A percentile compares a stretch with the other conserved stretches of the same genome.
These are phyloP conservation scores for Daptonema setosum DNA, from an alignment of 2,888 invertebrate species.

Conservation along the genomic window DNA sequence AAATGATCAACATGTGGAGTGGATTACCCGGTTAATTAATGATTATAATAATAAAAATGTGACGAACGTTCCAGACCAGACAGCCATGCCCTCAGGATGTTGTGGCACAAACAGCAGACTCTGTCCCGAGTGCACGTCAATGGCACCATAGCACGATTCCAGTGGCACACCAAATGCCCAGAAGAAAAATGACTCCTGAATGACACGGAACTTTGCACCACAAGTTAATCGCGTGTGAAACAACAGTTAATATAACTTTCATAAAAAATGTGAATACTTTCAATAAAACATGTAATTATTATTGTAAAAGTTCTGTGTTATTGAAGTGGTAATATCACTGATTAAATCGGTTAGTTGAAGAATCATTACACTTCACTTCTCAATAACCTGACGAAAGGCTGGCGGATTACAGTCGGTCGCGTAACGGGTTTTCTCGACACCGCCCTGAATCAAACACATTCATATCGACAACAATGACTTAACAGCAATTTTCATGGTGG, in stretches of 20 bases:
- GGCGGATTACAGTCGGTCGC: slow-evolving; percentile 12
- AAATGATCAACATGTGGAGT: too few species aligned
- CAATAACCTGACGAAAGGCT: slow-evolving; percentile 10
- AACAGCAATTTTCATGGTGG: background rate
- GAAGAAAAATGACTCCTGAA: slow-evolving; percentile 80
- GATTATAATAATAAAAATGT: background rate
- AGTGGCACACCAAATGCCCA: slow-evolving; percentile 86
- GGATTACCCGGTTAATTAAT: too few species aligned
- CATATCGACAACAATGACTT: background rate
- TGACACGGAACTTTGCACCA: slow-evolving; percentile 2
- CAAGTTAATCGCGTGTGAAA: slow-evolving; percentile 3
- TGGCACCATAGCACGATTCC: slow-evolving; percentile 63
- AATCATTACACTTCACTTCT: background rate
- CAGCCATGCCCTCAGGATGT: slow-evolving; percentile 59
- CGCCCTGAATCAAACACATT: slow-evolving; percentile 3
- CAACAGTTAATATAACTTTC: too few species aligned
- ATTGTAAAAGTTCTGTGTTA: too few species aligned
- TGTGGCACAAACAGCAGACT: slow-evolving; percentile 62
- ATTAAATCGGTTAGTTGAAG: too few species aligned
- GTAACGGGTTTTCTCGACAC: slow-evolving; percentile 5
- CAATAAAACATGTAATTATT: too few species aligned
- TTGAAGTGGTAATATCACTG: too few species aligned
- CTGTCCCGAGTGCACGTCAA: slow-evolving; percentile 29
- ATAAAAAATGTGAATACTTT: too few species aligned
- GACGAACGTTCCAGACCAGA: slow-evolving; percentile 64